phyloP scores from a whole-genome alignment of 1,140 invertebrate genomes.

The Bombus fervidus region DNA sequence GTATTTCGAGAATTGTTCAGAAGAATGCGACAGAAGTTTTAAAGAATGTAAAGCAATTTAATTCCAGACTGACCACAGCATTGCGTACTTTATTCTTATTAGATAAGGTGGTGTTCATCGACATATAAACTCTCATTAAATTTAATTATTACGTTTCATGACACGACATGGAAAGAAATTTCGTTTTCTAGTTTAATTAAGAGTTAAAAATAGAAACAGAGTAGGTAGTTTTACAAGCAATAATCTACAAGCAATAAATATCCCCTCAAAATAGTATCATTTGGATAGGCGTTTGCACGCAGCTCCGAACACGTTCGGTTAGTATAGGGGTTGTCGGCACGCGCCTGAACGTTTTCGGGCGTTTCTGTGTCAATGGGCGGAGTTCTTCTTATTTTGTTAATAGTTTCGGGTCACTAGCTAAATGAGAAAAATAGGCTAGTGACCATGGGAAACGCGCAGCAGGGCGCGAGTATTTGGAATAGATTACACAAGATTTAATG shows the following conservation, averaged over 20 bases:
- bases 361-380: conserved; percentile 43
- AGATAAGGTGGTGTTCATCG: neutral
- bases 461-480: conserved; percentile 35
- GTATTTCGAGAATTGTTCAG: no score
- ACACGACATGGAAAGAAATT: neutral
- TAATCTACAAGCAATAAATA: neutral
- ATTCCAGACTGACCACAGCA: neutral
- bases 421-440: conserved; percentile 43
- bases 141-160: neutral
- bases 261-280: neutral
- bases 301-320: conserved; percentile 4
- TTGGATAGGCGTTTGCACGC: conserved; percentile 16
- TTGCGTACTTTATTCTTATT: neutral
- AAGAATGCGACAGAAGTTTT: no score
- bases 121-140: neutral
- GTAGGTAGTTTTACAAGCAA: neutral
- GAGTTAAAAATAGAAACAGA: neutral
- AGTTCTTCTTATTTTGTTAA: conserved; percentile 56
- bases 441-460: conserved; percentile 48
- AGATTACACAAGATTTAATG: conserved; percentile 37
- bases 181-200: neutral
- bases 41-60: no score
- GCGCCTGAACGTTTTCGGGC: conserved; percentile 13
- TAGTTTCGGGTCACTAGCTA: conserved; percentile 25
- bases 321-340: conserved; percentile 27